Evolutionary conservation across 2,888 invertebrate genomes (phyloP), one percentile per base, ranked within the genome.

Genomic region (Oscheius sp.): DNA sequence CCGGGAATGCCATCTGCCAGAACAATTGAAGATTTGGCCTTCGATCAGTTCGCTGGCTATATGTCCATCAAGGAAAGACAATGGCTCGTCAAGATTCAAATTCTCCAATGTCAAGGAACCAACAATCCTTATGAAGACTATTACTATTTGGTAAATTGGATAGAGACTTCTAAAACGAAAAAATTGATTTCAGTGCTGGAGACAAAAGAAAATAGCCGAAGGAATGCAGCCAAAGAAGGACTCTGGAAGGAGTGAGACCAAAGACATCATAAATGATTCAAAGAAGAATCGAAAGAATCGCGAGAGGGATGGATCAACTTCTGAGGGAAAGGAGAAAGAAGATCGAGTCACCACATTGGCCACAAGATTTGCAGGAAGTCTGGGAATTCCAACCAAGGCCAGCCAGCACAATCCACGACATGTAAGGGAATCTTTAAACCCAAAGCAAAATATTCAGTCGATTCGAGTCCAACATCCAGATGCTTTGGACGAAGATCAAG

Each of bases 91-190:
- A 95, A 94, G 87, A 96, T 98, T 79, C 97, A 97, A 87, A 89
- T 95, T 87, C 88, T 95, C 71, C 96, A 96, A 86, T 82, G 82
- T 48, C 90, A 96, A 0, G 94, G 95, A 86, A 94, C 94, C 0
- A 95, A 94, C 63, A 94, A 96, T 63, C 96, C 97, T 0, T 95
- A 94, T 87, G 91, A 95, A 82, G 96, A 97, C 87, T 98, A 98
- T 88, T 98, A 93, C 87, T 98, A 98, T 86, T 96, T 93, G 85
- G 94, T 94, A 63, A n/a, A 83, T 84, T 53, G 48, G 48, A 48
- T 20, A 20, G 2, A 29, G 23, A 20, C 12, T 67, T 10, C n/a
- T 17, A 12, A 25, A 20, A n/a, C 15, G 23, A n/a, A 12, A 58
- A 65, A 15, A 23, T 5, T 15, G 6, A 48, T n/a, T 74, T 55